These are phyloP conservation scores for Pelodiscus sinensis DNA, from an alignment of 2,113 vertebrate genomes.

Conservation along the genomic window DNA sequence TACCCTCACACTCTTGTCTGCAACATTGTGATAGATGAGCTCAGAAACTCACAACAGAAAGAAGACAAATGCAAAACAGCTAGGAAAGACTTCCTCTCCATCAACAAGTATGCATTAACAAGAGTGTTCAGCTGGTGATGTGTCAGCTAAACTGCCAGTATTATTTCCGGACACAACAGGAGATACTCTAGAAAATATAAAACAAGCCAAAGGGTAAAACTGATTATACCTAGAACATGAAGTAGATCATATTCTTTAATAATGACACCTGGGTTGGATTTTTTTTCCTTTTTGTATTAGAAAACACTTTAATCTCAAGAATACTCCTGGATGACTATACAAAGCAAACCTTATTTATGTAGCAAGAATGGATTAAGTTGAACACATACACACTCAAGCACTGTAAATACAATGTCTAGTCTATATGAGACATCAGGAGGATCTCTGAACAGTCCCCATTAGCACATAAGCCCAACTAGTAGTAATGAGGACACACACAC, in stretches of 20 bases:
- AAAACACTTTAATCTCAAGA: not conserved
- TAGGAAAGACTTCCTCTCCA: not conserved
- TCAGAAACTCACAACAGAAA: not conserved
- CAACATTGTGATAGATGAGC: fast-evolving
- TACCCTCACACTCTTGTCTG: fast-evolving
- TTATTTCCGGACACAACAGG: not conserved
- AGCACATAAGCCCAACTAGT: conserved; percentile 26
- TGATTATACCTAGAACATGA: not conserved
- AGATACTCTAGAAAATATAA: not conserved
- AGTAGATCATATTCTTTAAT: not conserved
- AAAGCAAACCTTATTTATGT: not conserved
- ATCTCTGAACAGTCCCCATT: conserved; percentile 16
- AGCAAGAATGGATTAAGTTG: not conserved
- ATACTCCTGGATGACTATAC: not conserved
- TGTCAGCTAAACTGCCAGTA: not conserved
- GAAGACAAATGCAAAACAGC: conserved; percentile 14
- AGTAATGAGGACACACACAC: conserved; percentile 56
- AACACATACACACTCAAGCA: not conserved
- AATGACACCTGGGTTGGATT: not conserved
- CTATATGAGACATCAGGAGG: conserved; percentile 8
- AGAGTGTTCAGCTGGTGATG: not conserved
- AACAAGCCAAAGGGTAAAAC: not conserved
- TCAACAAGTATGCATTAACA: not conserved
- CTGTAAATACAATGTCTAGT: conserved; percentile 34
- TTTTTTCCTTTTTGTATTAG: not conserved